These are phyloP conservation scores for Perca fluviatilis DNA, from an alignment of 2,113 vertebrate species.

Conservation along the genomic window DNA sequence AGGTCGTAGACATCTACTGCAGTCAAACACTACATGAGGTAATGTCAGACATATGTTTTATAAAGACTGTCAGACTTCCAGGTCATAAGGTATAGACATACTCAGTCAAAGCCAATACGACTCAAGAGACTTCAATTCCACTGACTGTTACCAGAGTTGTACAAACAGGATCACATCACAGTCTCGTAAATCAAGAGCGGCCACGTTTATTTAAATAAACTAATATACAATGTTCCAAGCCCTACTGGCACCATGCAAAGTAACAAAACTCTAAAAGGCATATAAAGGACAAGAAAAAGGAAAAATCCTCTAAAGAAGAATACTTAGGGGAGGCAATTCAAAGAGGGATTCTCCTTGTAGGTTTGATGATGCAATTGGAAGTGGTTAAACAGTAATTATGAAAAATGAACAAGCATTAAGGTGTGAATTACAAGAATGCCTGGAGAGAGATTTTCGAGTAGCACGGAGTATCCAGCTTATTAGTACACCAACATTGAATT, in stretches of 20 bases:
- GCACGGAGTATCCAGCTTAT: not conserved
- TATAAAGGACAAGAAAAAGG: not conserved
- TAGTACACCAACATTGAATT: not conserved
- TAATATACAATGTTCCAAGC: not conserved
- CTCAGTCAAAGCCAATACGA: not conserved
- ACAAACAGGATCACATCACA: not conserved
- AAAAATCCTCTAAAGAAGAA: not conserved
- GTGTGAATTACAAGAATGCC: not conserved
- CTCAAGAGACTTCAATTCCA: not conserved
- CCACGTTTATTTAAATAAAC: not conserved
- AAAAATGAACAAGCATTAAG: not conserved
- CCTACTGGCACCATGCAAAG: no score
- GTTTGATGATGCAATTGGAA: not conserved
- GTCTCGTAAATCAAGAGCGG: not conserved
- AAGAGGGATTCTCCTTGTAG: not conserved
- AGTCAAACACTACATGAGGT: not conserved
- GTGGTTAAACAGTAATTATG: slow-evolving; percentile 14
- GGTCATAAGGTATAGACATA: not conserved
- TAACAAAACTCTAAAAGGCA: not conserved
- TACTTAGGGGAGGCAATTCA: not conserved
- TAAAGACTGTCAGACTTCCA: not conserved
- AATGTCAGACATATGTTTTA: not conserved
- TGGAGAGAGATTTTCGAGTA: not conserved
- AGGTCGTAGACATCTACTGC: not conserved
- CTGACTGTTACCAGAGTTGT: not conserved